These are phyloP conservation scores for Eucriotettix oculatus DNA, from an alignment of 2,888 invertebrate genomes.

Conservation along the genomic window DNA sequence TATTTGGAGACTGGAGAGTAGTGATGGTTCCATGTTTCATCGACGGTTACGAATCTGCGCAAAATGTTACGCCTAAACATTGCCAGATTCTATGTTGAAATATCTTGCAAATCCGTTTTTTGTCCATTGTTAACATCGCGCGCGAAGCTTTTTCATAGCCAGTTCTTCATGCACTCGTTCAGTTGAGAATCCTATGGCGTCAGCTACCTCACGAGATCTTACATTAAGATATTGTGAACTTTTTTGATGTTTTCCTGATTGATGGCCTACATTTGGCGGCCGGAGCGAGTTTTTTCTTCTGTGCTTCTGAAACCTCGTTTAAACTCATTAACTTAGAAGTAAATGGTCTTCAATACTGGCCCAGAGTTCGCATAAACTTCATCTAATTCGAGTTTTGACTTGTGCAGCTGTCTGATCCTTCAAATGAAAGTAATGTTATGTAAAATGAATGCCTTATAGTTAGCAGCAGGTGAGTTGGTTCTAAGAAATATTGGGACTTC, in stretches of 20 bases:
- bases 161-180: not conserved
- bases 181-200: not conserved
- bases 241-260: no score
- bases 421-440: no score
- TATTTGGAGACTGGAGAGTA: not conserved
- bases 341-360: not conserved
- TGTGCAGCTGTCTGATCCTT: not conserved
- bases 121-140: not conserved
- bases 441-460: no score
- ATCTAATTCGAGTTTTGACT: not conserved
- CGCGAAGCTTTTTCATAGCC: not conserved
- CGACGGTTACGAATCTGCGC: not conserved
- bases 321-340: not conserved
- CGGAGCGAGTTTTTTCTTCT: no score
- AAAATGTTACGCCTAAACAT: not conserved
- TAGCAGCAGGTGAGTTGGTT: no score
- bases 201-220: not conserved
- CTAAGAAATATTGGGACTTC: no score
- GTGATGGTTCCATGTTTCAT: not conserved
- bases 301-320: not conserved
- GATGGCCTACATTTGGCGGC: no score
- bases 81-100: not conserved
- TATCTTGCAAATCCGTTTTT: no score
- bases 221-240: no score
- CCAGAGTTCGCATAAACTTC: not conserved